These are phyloP conservation scores for Drosophila kikkawai DNA, from an alignment of 1,140 invertebrate genomes.

Conservation along the genomic window DNA sequence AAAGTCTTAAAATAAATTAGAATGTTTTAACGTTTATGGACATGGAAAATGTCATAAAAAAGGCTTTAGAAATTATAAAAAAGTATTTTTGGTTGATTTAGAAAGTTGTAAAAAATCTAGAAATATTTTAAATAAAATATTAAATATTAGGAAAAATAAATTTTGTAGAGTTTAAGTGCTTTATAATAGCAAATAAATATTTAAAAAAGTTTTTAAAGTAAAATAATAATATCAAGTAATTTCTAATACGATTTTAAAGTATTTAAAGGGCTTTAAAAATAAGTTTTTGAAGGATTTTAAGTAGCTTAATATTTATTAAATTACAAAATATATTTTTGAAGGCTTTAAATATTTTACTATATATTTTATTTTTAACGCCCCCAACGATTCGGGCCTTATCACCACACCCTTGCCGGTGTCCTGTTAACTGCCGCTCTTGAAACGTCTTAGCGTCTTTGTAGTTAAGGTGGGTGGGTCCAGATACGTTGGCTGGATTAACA, in stretches of 20 bases:
- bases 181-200: not conserved
- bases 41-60: not conserved
- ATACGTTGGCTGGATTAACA: conserved; percentile 72
- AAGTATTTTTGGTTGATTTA: not conserved
- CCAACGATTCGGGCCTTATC: not conserved
- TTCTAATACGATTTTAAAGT: too few relatives aligned
- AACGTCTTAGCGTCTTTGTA: conserved; percentile 35
- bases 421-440: not conserved
- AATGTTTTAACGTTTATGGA: not conserved
- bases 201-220: not conserved
- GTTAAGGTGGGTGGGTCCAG: conserved; percentile 69
- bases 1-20: not conserved
- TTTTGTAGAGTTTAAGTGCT: not conserved
- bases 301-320: too few relatives aligned
- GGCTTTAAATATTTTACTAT: not conserved
- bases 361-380: not conserved
- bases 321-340: too few relatives aligned
- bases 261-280: not conserved
- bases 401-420: not conserved
- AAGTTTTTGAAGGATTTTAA: not conserved
- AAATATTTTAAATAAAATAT: not conserved
- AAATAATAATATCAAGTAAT: not conserved
- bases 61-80: not conserved
- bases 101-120: not conserved
- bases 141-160: not conserved